Evolutionary conservation across 2,113 vertebrate genomes (phyloP).

Genomic region (Pogona vitticeps): DNA sequence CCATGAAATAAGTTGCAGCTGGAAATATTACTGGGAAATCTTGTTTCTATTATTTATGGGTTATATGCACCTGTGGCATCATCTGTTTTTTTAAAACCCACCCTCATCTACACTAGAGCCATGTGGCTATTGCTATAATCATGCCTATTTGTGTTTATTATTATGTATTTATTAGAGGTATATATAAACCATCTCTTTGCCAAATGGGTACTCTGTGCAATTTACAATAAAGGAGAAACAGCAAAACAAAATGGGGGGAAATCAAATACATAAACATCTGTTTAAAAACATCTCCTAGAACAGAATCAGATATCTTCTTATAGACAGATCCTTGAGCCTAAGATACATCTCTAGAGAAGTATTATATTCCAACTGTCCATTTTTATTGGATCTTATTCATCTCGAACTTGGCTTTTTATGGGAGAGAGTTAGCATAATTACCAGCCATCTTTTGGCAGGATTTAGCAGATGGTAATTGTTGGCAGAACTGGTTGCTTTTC

Average conservation of each 20-base stretch:
- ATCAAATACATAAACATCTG: no score
- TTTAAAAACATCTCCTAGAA: neutral
- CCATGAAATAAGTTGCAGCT: neutral
- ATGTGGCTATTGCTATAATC: constrained; percentile 10
- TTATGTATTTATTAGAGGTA: neutral
- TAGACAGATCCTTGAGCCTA: neutral
- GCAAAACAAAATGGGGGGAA: neutral
- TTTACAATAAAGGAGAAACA: neutral
- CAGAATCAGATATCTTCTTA: neutral
- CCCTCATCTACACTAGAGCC: neutral
- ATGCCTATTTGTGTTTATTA: neutral
- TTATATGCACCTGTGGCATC: constrained; percentile 1
- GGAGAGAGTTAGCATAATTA: neutral
- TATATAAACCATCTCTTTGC: neutral
- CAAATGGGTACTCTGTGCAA: neutral
- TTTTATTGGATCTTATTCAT: constrained; percentile 9
- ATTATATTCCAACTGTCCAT: neutral
- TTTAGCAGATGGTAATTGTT: neutral
- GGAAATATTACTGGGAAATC: neutral
- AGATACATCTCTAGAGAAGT: neutral
- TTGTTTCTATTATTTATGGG: neutral
- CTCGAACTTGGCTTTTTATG: neutral
- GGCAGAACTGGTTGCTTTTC: neutral
- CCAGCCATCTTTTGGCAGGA: neutral
- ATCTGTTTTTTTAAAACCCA: neutral